These are phyloP conservation scores for Apus apus DNA, from an alignment of 2,113 vertebrate genomes.

Conservation along the genomic window DNA sequence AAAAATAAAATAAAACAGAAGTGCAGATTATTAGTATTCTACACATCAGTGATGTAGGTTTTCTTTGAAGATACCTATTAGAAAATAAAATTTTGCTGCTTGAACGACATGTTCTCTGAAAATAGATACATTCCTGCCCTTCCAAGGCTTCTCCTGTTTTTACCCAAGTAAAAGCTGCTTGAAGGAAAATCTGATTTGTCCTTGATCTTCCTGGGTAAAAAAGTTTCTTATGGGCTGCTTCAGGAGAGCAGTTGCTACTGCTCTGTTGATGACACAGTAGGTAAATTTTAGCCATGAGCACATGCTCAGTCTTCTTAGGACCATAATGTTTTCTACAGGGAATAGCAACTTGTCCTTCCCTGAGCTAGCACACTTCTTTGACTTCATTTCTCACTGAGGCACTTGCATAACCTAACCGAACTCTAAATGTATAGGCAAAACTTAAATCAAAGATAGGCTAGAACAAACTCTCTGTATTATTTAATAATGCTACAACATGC, in stretches of 20 bases:
- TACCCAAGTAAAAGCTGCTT: background rate
- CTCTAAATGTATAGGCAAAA: background rate
- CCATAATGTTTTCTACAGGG: background rate
- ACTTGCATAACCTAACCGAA: background rate
- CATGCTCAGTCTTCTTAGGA: background rate
- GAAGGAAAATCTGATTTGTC: background rate
- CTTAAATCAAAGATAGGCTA: background rate
- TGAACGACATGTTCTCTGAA: background rate
- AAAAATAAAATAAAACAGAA: background rate
- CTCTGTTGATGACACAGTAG: background rate
- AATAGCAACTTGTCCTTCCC: background rate
- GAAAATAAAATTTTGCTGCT: background rate
- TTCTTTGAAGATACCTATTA: conserved; percentile 16
- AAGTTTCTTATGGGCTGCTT: background rate
- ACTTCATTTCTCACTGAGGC: background rate
- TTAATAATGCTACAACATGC: background rate
- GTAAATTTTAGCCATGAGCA: background rate
- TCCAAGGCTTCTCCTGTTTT: background rate
- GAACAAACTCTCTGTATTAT: rapidly evolving
- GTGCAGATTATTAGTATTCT: background rate
- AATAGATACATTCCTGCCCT: background rate
- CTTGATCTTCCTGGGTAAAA: background rate
- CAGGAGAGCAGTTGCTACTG: background rate
- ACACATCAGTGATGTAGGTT: background rate
- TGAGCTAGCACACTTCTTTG: background rate